A percentile compares a stretch with the other conserved stretches of the same genome.
Evolutionary conservation across 2,888 invertebrate genomes (phyloP).

Genomic region (Boloria selene): DNA sequence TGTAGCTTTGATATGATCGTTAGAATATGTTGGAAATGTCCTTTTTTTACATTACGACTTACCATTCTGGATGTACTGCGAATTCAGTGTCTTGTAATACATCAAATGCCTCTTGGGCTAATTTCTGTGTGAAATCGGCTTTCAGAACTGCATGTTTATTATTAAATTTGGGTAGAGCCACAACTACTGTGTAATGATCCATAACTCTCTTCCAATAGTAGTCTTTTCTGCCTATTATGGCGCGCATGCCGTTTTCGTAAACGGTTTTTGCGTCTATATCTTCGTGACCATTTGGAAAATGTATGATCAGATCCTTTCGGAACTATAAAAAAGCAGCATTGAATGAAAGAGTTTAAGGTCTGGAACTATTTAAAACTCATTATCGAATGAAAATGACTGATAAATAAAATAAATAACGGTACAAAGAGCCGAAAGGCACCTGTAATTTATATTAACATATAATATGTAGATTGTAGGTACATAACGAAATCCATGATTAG

Average conservation of each 20-base stretch:
- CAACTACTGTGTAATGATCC: conserved; percentile 70
- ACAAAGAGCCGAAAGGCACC: too few relatives aligned
- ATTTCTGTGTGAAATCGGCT: conserved; percentile 56
- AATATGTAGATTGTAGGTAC: not conserved
- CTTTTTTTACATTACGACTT: conserved; percentile 13
- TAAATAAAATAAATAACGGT: too few relatives aligned
- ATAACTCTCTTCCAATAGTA: conserved; percentile 69
- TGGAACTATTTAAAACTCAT: not conserved
- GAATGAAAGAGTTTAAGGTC: not conserved
- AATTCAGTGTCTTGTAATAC: conserved; percentile 63
- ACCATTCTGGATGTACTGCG: conserved; percentile 73
- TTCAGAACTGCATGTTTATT: conserved; percentile 56
- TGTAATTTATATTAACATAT: too few relatives aligned
- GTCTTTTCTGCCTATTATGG: conserved; percentile 58
- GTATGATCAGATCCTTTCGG: conserved; percentile 60
- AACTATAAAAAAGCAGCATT: conserved; percentile 53
- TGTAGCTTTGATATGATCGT: too few relatives aligned
- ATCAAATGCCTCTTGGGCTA: conserved; percentile 60
- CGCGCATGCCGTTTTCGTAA: conserved; percentile 67
- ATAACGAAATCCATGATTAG: not conserved
- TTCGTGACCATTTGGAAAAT: conserved; percentile 55
- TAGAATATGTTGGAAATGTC: too few relatives aligned
- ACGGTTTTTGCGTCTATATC: conserved; percentile 63
- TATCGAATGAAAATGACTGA: too few relatives aligned
- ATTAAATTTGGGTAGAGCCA: conserved; percentile 61